Conservation (phyloP, 2,113 vertebrate species). For the Gymnorhina tibicen region DNA sequence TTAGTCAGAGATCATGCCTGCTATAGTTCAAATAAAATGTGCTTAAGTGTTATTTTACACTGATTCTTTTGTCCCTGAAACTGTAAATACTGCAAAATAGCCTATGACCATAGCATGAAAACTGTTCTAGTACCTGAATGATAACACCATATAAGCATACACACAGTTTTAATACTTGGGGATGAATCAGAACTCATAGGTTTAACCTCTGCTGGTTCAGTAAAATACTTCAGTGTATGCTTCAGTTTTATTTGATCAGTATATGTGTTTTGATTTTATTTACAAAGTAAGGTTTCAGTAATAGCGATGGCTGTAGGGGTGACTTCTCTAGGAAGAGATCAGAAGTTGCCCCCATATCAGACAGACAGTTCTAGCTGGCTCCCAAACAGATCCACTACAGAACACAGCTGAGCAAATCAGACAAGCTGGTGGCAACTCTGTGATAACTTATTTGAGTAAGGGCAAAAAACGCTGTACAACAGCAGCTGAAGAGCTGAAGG, state of each 20-base stretch:
- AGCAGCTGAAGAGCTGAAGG: neutral
- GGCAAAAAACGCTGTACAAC: neutral
- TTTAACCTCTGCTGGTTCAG: neutral
- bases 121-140: neutral
- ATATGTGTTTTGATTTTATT: neutral
- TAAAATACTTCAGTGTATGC: neutral
- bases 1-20: neutral
- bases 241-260: neutral
- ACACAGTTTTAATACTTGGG: neutral
- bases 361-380: neutral
- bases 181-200: neutral
- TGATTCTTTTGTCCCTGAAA: neutral
- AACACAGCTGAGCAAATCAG: neutral
- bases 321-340: neutral
- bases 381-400: neutral
- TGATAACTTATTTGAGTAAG: neutral
- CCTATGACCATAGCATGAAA: neutral
- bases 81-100: neutral
- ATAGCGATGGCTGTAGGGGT: neutral
- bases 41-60: neutral
- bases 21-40: neutral
- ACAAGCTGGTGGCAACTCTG: neutral
- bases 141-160: neutral
- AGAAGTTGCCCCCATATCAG: neutral
- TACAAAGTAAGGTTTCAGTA: neutral